Base-by-base conservation (phyloP, 2,797 vertebrate species). In the Gallinago stenura region DNA sequence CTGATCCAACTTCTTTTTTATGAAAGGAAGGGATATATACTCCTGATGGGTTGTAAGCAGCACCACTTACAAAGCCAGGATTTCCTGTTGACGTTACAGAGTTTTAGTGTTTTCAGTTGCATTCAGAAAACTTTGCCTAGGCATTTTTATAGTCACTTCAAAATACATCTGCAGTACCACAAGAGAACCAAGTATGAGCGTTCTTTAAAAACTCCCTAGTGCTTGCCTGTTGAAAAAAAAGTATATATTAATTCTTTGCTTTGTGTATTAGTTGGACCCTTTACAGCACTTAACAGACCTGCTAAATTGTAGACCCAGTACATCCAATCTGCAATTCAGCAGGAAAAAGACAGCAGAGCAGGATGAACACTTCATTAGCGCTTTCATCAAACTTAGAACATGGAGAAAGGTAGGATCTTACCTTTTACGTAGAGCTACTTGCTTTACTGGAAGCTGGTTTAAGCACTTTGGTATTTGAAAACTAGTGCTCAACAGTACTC, bases 1-100 rank as follows among this genome's bases (percentile, higher is more conserved):
- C 98, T 24, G 99, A 99, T 79, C 99, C 99, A 94, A 98, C 98
- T 96, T 99, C 99, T 97, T 99, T 99, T 98, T 99, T 99, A 91
- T 99, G 98, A 96, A 99, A 99, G 43, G 99, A 99, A 61, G 99
- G 98, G 39, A 98, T 97, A 62, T 99, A 99, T 93, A 98, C 95
- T 85, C 90, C 96, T 18, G 94, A 66, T 46, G 97, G 83, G 78
- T 91, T 98, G 83, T 97, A 98, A 94, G 97, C 56, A 57, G 92
- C 88, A 65, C 95, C 92, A 50, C 93, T 96, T 88, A 54, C 31
- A 96, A 97, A 93, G 80, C 96, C 97, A 84, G 95, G 66, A 86
- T 97, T 98, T 94, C 97, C 98, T 98, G 95, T 75, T 86, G 93
- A 87, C 1, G 43, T 53, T 57, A 95, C 12, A 96, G 85, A 90